Conservation (phyloP, 2,797 vertebrate genomes). For the Corythornis leucogaster region DNA sequence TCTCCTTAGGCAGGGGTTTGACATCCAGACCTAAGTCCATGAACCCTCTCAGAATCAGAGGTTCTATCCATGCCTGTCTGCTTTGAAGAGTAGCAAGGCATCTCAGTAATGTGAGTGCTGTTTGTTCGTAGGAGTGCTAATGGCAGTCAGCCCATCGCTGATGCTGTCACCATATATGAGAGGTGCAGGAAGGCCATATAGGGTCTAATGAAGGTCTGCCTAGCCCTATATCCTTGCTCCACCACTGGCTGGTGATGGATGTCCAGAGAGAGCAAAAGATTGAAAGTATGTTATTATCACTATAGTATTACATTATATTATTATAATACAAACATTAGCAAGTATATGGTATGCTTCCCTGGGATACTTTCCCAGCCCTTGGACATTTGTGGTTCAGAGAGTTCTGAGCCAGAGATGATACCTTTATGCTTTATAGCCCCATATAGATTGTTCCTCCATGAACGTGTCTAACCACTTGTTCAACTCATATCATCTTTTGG, state of each 20-base stretch:
- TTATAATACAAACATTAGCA: background rate
- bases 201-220: background rate
- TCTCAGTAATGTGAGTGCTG: background rate
- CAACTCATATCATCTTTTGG: background rate
- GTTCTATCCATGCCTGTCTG: background rate
- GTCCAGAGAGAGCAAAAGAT: background rate
- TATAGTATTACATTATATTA: background rate
- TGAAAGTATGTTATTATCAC: background rate
- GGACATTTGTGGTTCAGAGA: background rate
- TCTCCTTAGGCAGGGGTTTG: background rate
- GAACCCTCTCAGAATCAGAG: background rate
- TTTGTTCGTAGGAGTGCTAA: background rate
- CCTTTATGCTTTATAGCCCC: background rate
- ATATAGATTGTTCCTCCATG: background rate
- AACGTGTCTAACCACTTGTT: background rate
- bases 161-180: background rate
- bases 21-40: background rate
- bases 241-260: background rate
- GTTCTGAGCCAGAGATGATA: background rate
- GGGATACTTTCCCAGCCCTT: background rate
- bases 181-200: background rate
- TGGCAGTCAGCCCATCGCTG: fast-evolving
- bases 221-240: background rate
- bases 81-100: background rate
- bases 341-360: background rate